Conservation (phyloP, 2,113 vertebrate species). For the Thryonomys swinderianus region DNA sequence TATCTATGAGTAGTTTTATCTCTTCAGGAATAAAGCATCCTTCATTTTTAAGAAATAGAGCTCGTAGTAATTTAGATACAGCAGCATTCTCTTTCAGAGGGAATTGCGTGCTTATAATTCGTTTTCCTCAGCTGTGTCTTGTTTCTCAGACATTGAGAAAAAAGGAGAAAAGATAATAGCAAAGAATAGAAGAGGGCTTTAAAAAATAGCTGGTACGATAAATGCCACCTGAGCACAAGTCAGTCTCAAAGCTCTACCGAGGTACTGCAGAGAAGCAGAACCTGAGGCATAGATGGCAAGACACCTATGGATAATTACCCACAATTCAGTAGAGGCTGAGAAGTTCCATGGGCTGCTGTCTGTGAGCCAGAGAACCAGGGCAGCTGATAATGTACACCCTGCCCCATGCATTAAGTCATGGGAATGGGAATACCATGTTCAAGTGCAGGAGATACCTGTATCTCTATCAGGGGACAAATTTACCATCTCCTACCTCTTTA, state of each 20-base stretch:
- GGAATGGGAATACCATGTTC: background rate
- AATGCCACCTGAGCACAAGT: background rate
- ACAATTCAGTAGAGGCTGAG: background rate
- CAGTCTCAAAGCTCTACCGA: background rate
- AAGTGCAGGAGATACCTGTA: background rate
- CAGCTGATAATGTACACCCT: too few species aligned
- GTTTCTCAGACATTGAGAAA: background rate
- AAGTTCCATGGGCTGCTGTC: rapidly evolving
- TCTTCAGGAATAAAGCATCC: conserved; percentile 28
- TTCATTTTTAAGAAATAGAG: conserved; percentile 14
- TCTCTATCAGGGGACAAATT: background rate
- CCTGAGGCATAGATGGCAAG: background rate
- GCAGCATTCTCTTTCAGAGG: background rate
- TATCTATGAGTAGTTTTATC: conserved; percentile 7
- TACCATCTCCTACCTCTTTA: too few species aligned
- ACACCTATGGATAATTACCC: too few species aligned
- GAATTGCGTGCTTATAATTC: background rate
- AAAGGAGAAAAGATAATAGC: background rate
- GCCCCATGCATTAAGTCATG: background rate
- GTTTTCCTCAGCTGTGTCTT: background rate
- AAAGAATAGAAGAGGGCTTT: background rate
- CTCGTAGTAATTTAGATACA: conserved; percentile 1
- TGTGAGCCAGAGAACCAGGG: background rate
- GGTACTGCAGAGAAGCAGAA: background rate
- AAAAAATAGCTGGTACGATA: background rate